Conservation (phyloP, 2,113 vertebrate genomes). For the Crotalus helleri region DNA sequence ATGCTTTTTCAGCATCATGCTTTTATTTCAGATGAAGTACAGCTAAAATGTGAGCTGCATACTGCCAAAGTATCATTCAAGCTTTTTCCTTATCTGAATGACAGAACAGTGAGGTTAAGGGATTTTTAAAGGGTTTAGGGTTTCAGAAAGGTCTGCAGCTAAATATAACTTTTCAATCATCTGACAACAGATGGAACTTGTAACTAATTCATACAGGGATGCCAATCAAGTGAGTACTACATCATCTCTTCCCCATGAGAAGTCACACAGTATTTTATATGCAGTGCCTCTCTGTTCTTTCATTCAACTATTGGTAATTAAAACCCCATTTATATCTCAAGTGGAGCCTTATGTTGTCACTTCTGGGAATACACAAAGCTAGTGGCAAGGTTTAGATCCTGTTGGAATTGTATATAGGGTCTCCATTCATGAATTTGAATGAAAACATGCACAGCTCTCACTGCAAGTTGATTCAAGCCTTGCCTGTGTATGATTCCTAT, state of each 20-base stretch:
- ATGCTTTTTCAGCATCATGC: not conserved
- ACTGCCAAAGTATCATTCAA: not conserved
- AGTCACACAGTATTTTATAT: not conserved
- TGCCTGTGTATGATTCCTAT: not conserved
- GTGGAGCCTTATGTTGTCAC: not conserved
- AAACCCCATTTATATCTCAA: not conserved
- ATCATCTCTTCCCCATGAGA: not conserved
- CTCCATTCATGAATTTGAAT: not conserved
- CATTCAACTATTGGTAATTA: not conserved
- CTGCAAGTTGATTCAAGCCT: not conserved
- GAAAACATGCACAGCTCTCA: not conserved
- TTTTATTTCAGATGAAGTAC: not conserved
- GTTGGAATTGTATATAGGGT: not conserved
- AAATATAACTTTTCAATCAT: not conserved
- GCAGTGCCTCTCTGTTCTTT: not conserved
- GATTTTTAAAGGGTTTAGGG: not conserved
- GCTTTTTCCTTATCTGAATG: conserved; percentile 1
- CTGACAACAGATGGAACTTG: not conserved
- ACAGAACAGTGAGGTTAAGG: not conserved
- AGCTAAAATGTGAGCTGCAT: not conserved
- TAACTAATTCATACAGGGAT: not conserved
- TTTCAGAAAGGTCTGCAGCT: not conserved
- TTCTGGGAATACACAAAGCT: not conserved
- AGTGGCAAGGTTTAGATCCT: not conserved
- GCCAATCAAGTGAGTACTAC: not conserved